phyloP scores from a whole-genome alignment of 2,888 invertebrate species.

The Erebia ligea region DNA sequence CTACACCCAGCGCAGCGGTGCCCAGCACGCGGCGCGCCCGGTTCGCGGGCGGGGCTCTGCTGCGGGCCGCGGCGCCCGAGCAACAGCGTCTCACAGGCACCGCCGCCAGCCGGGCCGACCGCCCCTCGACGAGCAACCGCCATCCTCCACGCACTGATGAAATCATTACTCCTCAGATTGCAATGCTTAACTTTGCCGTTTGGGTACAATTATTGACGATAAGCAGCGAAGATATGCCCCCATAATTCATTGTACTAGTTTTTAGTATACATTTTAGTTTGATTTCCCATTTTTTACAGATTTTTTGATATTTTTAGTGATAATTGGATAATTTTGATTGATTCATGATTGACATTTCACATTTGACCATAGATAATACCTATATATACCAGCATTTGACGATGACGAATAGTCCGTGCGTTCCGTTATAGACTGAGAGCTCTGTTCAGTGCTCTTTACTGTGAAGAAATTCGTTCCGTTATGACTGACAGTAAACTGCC shows the following conservation, averaged over 20 bases:
- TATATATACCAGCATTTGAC: too few species aligned
- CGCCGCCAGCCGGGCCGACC: constrained; percentile 23
- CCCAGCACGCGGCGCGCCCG: constrained; percentile 42
- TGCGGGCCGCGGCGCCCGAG: not conserved
- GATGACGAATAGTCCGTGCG: too few species aligned
- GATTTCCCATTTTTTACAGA: not conserved
- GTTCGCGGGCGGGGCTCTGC: constrained; percentile 3
- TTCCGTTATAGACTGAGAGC: too few species aligned
- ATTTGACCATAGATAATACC: too few species aligned
- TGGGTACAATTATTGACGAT: not conserved
- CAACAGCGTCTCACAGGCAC: constrained; percentile 34
- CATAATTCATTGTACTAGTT: not conserved
- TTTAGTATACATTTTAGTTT: not conserved
- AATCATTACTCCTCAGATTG: constrained; percentile 19
- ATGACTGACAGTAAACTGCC: too few species aligned
- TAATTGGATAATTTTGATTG: not conserved
- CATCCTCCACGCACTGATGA: constrained; percentile 48
- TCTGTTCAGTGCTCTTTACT: too few species aligned
- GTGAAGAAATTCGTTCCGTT: too few species aligned
- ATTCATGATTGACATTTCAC: too few species aligned
- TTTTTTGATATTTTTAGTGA: not conserved
- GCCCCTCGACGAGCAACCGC: constrained; percentile 35
- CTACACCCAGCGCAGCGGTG: constrained; percentile 60
- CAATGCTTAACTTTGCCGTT: not conserved
- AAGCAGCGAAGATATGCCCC: not conserved